Evolutionary conservation across 2,797 vertebrate genomes (phyloP), one percentile per base, ranked within the genome.

Genomic region (Apogon hyalosoma): DNA sequence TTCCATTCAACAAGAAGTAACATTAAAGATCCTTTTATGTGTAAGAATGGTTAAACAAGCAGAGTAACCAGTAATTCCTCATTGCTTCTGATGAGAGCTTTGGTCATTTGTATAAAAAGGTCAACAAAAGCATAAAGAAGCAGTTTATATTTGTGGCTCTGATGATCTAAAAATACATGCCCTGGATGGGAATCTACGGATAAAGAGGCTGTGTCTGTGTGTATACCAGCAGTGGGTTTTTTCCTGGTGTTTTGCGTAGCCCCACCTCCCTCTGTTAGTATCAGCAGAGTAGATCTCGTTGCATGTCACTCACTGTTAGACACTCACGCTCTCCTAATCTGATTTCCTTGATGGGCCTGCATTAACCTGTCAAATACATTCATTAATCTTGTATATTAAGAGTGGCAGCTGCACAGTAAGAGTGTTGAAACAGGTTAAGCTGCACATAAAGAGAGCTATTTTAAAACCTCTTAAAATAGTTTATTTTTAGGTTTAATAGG

Each of bases 281-380:
- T 88, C 79, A 79, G 72, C 39, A 1, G 40, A 43, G 51, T 1
- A 43, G 65, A 80, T 78, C 83, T 81, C 11, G 56, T 66, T 31
- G 54, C 68, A 59, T 78, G 80, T 83, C 79, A 61, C 73, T 86
- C 65, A 67, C 61, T 63, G 40, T 79, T 63, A 48, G 58, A 82
- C 72, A 49, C 74, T 75, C 75, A 53, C 31, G 4, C 71, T 65
- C 63, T 43, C 41, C 63, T 87, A 77, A 88, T 91, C 86, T 79
- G 77, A 87, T 88, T 81, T 72, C 62, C 68, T 65, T 63, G 56
- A 80, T 68, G 63, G 63, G 49, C 48, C 51, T 58, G 59, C 76
- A 76, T 86, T 65, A 76, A 73, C 70, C 63, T 46, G 69, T 79
- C 77, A 75, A 64, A 86, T 33, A 41, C 47, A 15, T 74, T 61